Evolutionary conservation across 2,113 vertebrate genomes (phyloP).

Genomic region (Diphyllodes magnificus): DNA sequence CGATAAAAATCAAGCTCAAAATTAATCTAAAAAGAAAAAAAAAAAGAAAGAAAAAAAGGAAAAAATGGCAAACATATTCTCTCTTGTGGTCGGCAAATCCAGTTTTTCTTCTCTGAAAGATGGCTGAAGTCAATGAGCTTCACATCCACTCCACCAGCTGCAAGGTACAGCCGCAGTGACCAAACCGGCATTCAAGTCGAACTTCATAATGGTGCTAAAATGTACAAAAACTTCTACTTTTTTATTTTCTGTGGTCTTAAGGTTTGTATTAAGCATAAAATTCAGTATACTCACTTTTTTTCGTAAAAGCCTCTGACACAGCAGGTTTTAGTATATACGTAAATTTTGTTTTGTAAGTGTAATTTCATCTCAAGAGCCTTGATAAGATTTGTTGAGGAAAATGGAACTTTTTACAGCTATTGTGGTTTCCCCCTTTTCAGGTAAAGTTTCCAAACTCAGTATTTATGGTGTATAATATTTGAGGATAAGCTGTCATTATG

Average conservation of each 20-base stretch:
- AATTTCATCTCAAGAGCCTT: neutral
- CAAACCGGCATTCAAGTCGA: neutral
- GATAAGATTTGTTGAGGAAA: neutral
- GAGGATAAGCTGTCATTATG: neutral
- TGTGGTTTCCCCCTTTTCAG: neutral
- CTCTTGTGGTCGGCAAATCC: neutral
- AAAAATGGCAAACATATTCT: neutral
- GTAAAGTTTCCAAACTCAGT: neutral
- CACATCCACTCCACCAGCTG: neutral
- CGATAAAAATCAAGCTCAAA: neutral
- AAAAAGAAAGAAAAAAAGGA: neutral
- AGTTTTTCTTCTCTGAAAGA: slow-evolving; percentile 25
- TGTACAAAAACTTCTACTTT: slow-evolving; percentile 51
- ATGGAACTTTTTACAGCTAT: neutral
- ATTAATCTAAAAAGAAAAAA: neutral
- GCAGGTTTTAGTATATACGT: neutral
- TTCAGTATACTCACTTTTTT: slow-evolving; percentile 14
- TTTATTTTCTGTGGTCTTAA: slow-evolving; percentile 28
- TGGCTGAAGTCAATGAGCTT: slow-evolving; percentile 7
- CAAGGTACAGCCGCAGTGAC: neutral
- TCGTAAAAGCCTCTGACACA: neutral
- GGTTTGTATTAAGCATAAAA: slow-evolving; percentile 43
- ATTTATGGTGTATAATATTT: neutral
- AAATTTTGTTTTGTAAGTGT: neutral
- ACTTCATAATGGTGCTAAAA: slow-evolving; percentile 66